phyloP scores from a whole-genome alignment of 2,888 invertebrate species.

The Sinelater perroti region DNA sequence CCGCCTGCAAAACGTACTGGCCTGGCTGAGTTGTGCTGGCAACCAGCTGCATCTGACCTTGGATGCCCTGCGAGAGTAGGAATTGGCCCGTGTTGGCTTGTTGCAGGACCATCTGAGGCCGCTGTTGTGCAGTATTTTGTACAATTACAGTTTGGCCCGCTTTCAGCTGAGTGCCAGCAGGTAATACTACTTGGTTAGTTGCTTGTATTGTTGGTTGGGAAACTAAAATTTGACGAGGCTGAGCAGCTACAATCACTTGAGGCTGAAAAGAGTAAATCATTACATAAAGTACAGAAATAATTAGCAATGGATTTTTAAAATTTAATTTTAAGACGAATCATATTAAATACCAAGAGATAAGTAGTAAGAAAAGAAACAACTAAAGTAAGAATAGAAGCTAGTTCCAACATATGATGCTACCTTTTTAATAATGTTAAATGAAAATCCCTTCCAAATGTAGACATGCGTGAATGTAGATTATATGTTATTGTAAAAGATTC shows the following conservation, averaged over 20 bases:
- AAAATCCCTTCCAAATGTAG: too few relatives aligned
- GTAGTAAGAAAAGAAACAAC: too few relatives aligned
- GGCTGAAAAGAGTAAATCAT: constrained; percentile 21
- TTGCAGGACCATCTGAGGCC: constrained; percentile 55
- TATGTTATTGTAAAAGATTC: too few relatives aligned
- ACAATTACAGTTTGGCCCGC: constrained; percentile 58
- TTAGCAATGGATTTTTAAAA: constrained; percentile 16
- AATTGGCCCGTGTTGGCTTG: constrained; percentile 55
- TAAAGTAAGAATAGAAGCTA: neutral
- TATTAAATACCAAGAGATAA: too few relatives aligned
- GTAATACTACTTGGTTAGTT: constrained; percentile 49
- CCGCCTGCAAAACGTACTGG: constrained; percentile 64
- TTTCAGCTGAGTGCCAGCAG: constrained; percentile 55
- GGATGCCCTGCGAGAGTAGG: constrained; percentile 56
- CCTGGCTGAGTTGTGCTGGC: constrained; percentile 57
- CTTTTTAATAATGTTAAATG: too few relatives aligned
- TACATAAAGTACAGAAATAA: too few relatives aligned
- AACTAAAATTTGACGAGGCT: constrained; percentile 65
- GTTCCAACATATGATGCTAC: too few relatives aligned
- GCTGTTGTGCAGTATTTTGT: constrained; percentile 55
- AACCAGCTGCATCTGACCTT: constrained; percentile 61
- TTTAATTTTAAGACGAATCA: constrained; percentile 42
- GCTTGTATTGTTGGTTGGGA: constrained; percentile 53
- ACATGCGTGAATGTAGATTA: too few relatives aligned
- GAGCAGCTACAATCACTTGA: constrained; percentile 56